Conservation (phyloP, 2,113 vertebrate genomes). For the Tapirus terrestris region DNA sequence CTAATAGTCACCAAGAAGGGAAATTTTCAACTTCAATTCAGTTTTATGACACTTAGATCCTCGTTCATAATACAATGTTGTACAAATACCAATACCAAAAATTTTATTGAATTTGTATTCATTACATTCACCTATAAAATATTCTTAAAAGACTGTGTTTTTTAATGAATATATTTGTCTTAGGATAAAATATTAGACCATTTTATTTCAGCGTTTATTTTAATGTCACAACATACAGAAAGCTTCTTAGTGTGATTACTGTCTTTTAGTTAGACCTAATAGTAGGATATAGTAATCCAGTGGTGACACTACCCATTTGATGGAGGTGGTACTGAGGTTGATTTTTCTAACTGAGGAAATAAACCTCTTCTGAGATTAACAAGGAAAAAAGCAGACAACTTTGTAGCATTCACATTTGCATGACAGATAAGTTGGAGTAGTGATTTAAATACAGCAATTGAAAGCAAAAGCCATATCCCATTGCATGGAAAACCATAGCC, state of each 20-base stretch:
- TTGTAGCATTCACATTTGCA: not conserved
- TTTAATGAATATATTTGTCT: constrained; percentile 9
- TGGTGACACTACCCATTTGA: not conserved
- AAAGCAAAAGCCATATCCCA: not conserved
- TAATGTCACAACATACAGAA: not conserved
- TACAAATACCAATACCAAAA: not conserved
- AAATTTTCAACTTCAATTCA: not conserved
- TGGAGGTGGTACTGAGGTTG: not conserved
- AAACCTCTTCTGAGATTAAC: not conserved
- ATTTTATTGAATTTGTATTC: not conserved
- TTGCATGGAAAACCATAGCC: accelerated
- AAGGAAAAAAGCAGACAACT: not conserved
- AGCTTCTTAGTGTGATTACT: not conserved
- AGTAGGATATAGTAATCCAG: not conserved
- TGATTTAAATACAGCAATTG: not conserved
- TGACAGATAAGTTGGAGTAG: not conserved
- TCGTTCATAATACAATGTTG: not conserved
- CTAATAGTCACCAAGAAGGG: not conserved
- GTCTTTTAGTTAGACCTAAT: not conserved
- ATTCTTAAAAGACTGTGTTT: not conserved
- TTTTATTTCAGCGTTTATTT: not conserved
- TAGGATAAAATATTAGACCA: not conserved
- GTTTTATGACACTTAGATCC: not conserved
- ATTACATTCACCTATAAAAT: not conserved
- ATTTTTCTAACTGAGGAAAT: not conserved